Evolutionary conservation across 2,113 vertebrate species (phyloP), one percentile per base, ranked within the genome.

Genomic region (Osmerus mordax): DNA sequence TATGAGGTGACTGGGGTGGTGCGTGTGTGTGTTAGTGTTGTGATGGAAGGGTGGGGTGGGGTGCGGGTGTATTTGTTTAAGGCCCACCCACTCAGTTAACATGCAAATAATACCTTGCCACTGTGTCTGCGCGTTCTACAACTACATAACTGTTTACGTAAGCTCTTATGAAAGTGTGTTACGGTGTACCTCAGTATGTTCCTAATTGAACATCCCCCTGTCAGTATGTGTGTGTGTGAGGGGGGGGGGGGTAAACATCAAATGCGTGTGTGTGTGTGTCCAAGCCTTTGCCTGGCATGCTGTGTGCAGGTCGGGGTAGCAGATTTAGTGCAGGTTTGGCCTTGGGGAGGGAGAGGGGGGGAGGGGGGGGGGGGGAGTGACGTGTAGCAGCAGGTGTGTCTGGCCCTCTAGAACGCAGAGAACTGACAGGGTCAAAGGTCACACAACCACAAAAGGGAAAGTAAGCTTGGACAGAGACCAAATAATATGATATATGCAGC

Each of bases 361-460:
- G 82, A 81, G 82, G 74, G 67, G 75, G 59, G 66, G 25, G 56
- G 67, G 61, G 60, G 60, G 28, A 19, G 70, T 74, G 75, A 83
- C 32, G 25, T 67, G 29, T 65, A 4, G 16, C 63, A 82, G 77
- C 85, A 85, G 83, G 79, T 79, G 73, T 71, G 70, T 29, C 41
- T 72, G 54, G 68, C 54, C 67, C 78, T 78, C 36, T 64, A 75
- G 28, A 65, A 56, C 67, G 47, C 65, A 75, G 69, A 51, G 76
- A 84, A 77, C 83, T 87, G 81, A 91, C 85, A 78, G 83, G 87
- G 85, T 91, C 78, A 87, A 72, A 84, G 86, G 79, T 78, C 23
- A 47, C 61, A 21, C 60, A 25, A 36, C 69, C 65, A 73, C 77
- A 68, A 71, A 88, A 83, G 84, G 53, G 88, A 92, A 92, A 91